These are phyloP conservation scores for Trachymyrmex septentrionalis DNA, from an alignment of 1,140 invertebrate genomes.

Conservation along the genomic window DNA sequence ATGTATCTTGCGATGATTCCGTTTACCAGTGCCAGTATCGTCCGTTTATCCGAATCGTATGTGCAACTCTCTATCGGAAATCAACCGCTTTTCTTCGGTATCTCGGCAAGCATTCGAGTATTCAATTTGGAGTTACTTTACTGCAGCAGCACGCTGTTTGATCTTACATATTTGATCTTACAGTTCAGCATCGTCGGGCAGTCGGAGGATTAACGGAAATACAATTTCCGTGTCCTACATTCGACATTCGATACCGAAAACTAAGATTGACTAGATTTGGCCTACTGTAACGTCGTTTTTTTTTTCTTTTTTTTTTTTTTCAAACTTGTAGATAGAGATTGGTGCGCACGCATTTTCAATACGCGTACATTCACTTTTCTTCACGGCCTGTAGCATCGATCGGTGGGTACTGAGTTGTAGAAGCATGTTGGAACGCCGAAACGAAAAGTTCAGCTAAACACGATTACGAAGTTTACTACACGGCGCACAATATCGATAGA, in stretches of 20 bases:
- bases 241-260: background rate
- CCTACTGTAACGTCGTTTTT: background rate
- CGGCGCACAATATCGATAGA: background rate
- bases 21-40: conserved; percentile 15
- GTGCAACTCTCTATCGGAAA: background rate
- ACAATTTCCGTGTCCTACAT: background rate
- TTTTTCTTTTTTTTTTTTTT: background rate
- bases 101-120: background rate
- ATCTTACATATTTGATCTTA: background rate
- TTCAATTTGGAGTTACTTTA: background rate
- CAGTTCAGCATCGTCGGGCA: background rate
- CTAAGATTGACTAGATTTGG: background rate
- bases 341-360: background rate
- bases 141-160: background rate
- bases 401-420: background rate
- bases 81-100: conserved; percentile 6
- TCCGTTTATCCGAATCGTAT: conserved; percentile 1
- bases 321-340: background rate
- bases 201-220: background rate
- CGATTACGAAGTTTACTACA: conserved; percentile 25
- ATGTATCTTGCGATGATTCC: conserved; percentile 54
- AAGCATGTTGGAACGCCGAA: background rate
- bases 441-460: conserved; percentile 34
- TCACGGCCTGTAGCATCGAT: background rate
- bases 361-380: background rate